Evolutionary conservation across 2,113 vertebrate species (phyloP).

Genomic region (Albula goreensis): DNA sequence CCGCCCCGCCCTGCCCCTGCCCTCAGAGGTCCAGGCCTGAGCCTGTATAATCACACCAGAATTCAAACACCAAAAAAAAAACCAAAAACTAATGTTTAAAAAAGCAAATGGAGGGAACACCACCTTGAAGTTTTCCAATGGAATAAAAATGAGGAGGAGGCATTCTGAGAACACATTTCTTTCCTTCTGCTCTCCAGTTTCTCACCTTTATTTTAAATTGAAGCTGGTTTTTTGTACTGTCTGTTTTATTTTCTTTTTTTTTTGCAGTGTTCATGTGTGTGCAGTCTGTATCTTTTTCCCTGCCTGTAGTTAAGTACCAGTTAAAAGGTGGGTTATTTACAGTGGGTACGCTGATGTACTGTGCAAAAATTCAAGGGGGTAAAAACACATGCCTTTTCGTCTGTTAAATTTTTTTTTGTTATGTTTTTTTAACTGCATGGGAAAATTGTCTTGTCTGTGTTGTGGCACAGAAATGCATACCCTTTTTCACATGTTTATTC

Average conservation of each 20-base stretch:
- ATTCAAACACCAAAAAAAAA: conserved; percentile 30
- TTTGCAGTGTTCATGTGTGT: conserved; percentile 38
- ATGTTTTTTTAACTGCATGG: conserved; percentile 56
- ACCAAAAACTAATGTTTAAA: conserved; percentile 55
- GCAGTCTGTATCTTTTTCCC: conserved; percentile 41
- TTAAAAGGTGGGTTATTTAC: conserved; percentile 16
- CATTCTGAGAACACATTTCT: conserved; percentile 14
- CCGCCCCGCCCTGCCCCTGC: conserved; percentile 34
- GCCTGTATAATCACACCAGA: conserved; percentile 16
- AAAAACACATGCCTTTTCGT: conserved; percentile 44
- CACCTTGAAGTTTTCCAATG: background rate
- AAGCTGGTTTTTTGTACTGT: background rate
- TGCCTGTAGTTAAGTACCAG: conserved; percentile 41
- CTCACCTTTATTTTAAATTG: background rate
- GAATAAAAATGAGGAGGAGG: background rate
- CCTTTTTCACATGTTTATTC: conserved; percentile 40
- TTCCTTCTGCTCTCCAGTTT: background rate
- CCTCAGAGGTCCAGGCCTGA: conserved; percentile 44
- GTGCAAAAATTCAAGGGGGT: background rate
- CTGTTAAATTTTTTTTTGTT: conserved; percentile 26
- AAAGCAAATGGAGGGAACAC: conserved; percentile 44
- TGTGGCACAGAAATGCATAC: background rate
- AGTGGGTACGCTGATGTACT: conserved; percentile 20
- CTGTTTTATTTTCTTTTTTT: background rate
- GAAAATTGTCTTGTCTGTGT: conserved; percentile 31